A percentile compares a stretch with the other conserved stretches of the same genome.
Conservation (phyloP, 2,888 invertebrate species). For the Polyommatus iphigenia region DNA sequence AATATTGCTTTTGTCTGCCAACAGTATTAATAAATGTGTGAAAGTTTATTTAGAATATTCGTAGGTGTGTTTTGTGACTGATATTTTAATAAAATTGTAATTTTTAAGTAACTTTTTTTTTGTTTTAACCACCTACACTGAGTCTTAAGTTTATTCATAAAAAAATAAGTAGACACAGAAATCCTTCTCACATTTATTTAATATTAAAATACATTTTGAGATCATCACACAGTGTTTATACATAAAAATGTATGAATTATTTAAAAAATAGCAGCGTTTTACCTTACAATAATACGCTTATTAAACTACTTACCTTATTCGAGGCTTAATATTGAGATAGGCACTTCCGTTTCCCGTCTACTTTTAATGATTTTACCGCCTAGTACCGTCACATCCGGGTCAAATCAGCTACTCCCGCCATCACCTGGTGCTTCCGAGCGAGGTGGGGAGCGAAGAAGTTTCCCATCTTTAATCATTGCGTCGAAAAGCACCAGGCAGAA, state of each 20-base stretch:
- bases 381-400: too few relatives aligned
- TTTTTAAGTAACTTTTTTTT: not conserved
- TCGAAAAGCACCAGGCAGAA: too few relatives aligned
- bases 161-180: not conserved
- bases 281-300: too few relatives aligned
- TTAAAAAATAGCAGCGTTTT: too few relatives aligned
- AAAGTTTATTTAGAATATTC: not conserved
- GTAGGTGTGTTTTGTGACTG: not conserved
- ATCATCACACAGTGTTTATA: not conserved
- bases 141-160: not conserved
- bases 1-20: not conserved
- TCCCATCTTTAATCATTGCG: too few relatives aligned
- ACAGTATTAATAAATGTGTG: not conserved
- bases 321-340: too few relatives aligned
- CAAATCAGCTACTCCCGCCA: too few relatives aligned
- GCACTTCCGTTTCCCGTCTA: too few relatives aligned
- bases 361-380: too few relatives aligned
- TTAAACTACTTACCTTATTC: too few relatives aligned
- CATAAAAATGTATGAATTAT: not conserved
- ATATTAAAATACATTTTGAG: constrained; percentile 23
- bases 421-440: too few relatives aligned
- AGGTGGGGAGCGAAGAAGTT: too few relatives aligned
- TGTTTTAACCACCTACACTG: not conserved
- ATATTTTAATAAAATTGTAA: constrained; percentile 2
- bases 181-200: not conserved